Conservation (phyloP, 2,113 vertebrate species). For the Puntigrus tetrazona region DNA sequence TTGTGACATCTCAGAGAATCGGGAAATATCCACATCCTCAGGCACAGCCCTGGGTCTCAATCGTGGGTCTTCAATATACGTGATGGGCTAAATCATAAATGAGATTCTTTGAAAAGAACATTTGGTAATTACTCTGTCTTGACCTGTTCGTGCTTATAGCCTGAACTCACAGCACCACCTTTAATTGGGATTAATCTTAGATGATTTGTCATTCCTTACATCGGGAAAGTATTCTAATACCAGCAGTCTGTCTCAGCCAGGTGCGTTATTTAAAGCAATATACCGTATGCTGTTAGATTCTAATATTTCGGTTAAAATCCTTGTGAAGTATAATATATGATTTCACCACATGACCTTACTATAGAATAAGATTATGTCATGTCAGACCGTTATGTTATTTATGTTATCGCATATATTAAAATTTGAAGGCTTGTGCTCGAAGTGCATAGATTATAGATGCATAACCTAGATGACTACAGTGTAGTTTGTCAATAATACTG, state of each 20-base stretch:
- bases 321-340: constrained; percentile 25
- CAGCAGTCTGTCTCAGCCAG: background rate
- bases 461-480: background rate
- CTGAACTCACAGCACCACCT: constrained; percentile 18
- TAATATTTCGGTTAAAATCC: background rate
- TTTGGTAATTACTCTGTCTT: constrained; percentile 3
- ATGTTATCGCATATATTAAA: background rate
- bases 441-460: background rate
- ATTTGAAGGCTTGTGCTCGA: background rate
- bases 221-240: background rate
- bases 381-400: no score
- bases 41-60: background rate
- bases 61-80: background rate
- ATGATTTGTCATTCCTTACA: constrained; percentile 8
- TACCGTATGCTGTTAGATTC: background rate
- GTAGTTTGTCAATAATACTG: background rate
- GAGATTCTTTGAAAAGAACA: constrained; percentile 24
- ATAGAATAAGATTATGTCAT: constrained; percentile 67
- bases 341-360: constrained; percentile 61
- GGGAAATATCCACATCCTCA: background rate
- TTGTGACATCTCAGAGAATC: constrained; percentile 23
- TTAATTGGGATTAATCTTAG: constrained; percentile 20
- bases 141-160: background rate
- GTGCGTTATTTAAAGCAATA: no score
- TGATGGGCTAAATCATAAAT: constrained; percentile 8